These are phyloP conservation scores for Elegia similella DNA, from an alignment of 2,888 invertebrate species.

Conservation along the genomic window DNA sequence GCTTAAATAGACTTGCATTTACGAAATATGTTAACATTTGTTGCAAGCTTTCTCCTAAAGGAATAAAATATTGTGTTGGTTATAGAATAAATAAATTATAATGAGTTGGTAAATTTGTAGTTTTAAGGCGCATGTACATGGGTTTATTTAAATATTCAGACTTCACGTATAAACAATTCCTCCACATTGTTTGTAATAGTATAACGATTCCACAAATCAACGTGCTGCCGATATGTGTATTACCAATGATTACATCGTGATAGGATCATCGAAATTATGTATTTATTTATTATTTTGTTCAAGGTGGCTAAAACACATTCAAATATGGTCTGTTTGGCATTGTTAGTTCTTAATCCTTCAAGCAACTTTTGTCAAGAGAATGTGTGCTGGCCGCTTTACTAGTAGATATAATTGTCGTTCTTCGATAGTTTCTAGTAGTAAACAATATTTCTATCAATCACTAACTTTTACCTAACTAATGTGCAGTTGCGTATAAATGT, in stretches of 20 bases:
- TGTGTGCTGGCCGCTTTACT: not conserved
- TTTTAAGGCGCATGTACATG: not conserved
- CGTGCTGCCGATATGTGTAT: not conserved
- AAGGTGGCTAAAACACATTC: not conserved
- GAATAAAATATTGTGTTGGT: constrained; percentile 4
- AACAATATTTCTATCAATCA: not conserved
- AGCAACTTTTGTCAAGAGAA: not conserved
- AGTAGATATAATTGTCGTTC: not conserved
- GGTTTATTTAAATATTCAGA: not conserved
- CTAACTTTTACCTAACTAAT: constrained; percentile 14
- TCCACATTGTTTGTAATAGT: not conserved
- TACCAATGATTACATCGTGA: not conserved
- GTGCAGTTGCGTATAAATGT: constrained; percentile 16
- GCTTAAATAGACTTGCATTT: constrained; percentile 2
- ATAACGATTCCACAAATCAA: not conserved
- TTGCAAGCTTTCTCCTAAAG: constrained; percentile 6
- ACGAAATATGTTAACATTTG: constrained; percentile 6
- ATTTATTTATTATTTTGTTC: not conserved
- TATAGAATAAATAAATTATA: constrained; percentile 1
- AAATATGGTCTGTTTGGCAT: not conserved
- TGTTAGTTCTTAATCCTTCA: not conserved
- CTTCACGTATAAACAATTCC: not conserved
- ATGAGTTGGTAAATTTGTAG: constrained; percentile 4
- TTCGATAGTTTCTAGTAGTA: not conserved
- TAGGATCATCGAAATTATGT: constrained; percentile 8